These are phyloP conservation scores for Daktulosphaira vitifoliae DNA, from an alignment of 1,140 invertebrate species.

Conservation along the genomic window DNA sequence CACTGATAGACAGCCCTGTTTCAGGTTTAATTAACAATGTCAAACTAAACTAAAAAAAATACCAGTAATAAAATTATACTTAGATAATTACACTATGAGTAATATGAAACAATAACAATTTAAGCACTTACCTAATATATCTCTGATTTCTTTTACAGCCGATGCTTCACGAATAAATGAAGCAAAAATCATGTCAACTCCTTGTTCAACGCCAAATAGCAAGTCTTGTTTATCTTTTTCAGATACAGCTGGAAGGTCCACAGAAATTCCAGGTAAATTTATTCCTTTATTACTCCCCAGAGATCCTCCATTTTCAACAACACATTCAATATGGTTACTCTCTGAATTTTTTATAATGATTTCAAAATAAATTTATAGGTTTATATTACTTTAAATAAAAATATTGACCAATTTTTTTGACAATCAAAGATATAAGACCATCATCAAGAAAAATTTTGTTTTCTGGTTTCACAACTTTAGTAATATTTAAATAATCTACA, in stretches of 20 bases:
- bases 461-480: constrained; percentile 80
- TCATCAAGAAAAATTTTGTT: constrained; percentile 93
- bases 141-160: constrained; percentile 79
- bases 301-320: constrained; percentile 92
- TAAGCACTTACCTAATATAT: constrained; percentile 66
- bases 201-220: constrained; percentile 87
- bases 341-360: constrained; percentile 41
- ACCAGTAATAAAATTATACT: too few species aligned
- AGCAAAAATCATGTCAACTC: constrained; percentile 97
- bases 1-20: too few species aligned
- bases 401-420: constrained; percentile 57
- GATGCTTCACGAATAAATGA: constrained; percentile 93
- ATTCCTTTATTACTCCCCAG: constrained; percentile 95
- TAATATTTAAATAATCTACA: constrained; percentile 89
- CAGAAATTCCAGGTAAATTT: constrained; percentile 91
- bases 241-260: constrained; percentile 95
- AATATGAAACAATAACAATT: too few species aligned
- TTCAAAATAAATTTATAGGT: neutral
- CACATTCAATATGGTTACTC: constrained; percentile 55
- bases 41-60: too few species aligned
- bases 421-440: constrained; percentile 91
- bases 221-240: constrained; percentile 96
- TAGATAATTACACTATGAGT: too few species aligned
- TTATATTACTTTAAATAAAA: too few species aligned
- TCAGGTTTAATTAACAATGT: too few species aligned